phyloP scores from a whole-genome alignment of 2,888 invertebrate species.

The Lordiphosa andalusiaca region DNA sequence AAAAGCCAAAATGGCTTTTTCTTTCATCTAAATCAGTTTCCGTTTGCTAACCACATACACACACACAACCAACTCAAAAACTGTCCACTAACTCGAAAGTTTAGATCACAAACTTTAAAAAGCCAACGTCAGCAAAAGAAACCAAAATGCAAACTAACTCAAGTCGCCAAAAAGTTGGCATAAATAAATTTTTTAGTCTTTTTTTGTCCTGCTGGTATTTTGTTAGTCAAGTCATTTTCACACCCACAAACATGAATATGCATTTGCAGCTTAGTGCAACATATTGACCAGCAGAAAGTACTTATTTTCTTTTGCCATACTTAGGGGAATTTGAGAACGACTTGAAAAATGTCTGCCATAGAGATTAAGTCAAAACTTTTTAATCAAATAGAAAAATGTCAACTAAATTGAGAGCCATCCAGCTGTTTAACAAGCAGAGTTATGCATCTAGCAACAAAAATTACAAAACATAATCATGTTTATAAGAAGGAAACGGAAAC shows the following conservation, averaged over 20 bases:
- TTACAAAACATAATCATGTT: constrained; percentile 20
- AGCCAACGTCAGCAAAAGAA: constrained; percentile 30
- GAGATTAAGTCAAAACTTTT: not conserved
- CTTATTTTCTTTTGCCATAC: not conserved
- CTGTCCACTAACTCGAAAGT: constrained; percentile 53
- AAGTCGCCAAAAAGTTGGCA: constrained; percentile 13
- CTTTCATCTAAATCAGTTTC: constrained; percentile 13
- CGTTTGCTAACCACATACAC: constrained; percentile 8
- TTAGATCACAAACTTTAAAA: constrained; percentile 41
- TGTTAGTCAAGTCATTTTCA: constrained; percentile 21
- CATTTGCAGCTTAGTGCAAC: constrained; percentile 1
- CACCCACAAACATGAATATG: constrained; percentile 8
- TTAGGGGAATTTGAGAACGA: not conserved
- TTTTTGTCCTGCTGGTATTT: constrained; percentile 16
- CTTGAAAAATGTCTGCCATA: not conserved
- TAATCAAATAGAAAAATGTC: constrained; percentile 16
- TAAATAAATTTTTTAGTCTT: constrained; percentile 12
- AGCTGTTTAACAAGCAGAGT: not conserved
- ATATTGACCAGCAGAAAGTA: constrained; percentile 8
- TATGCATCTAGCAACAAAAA: constrained; percentile 13
- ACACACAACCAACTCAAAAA: constrained; percentile 34
- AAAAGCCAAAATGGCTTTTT: constrained; percentile 22
- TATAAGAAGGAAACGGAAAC: constrained; percentile 14
- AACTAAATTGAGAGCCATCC: not conserved
- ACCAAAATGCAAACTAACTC: constrained; percentile 35